Evolutionary conservation across 1,140 invertebrate species (phyloP), one percentile per base, ranked within the genome.

Genomic region (Brachionus manjavacas): DNA sequence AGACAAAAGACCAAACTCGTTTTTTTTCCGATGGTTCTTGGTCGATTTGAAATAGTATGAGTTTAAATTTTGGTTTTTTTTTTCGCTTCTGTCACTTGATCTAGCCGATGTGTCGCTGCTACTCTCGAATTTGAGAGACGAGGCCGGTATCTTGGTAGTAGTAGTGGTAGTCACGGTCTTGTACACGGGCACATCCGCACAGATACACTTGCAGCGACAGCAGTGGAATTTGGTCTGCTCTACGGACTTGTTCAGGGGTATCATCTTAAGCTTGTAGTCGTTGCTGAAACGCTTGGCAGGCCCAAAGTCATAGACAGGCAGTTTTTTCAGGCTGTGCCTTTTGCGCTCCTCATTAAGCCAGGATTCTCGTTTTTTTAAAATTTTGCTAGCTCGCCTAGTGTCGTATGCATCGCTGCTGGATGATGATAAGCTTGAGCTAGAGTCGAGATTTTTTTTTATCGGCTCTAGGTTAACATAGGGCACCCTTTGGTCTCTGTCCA

Each of bases 11-110:
- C 72, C 72, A 28, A 49, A 76, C 49, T 76, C 72, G 23, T 76
- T 76, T 49, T 76, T 76, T 76, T 76, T 76, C 11, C 20, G 39
- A 28, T 76, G 72, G 25, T 76, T 76, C 31, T 25, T 76, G n/a
- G 43, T 76, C 11, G 43, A 49, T 52, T 76, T 76, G 43, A 49
- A 76, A 49, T 76, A 49, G 49, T 76, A 76, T 25, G 72, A 76
- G 39, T 41, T 72, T 43, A 72, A 43, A 20, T 72, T 7, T 23
- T 14, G n/a, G 2, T 1, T 6, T 14, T 76, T 76, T 76, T 76
- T 49, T 25, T 76, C 43, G 49, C n/a, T n/a, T n/a, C n/a, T n/a
- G n/a, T 76, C 43, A 28, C 72, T 76, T 4, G 43, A 76, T 49
- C 14, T 70, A 4, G 66, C 28, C n/a, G 14, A 20, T 11, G 25